Base-by-base conservation (phyloP, 2,888 invertebrate species). In the Hirtodrosophila cameraria region DNA sequence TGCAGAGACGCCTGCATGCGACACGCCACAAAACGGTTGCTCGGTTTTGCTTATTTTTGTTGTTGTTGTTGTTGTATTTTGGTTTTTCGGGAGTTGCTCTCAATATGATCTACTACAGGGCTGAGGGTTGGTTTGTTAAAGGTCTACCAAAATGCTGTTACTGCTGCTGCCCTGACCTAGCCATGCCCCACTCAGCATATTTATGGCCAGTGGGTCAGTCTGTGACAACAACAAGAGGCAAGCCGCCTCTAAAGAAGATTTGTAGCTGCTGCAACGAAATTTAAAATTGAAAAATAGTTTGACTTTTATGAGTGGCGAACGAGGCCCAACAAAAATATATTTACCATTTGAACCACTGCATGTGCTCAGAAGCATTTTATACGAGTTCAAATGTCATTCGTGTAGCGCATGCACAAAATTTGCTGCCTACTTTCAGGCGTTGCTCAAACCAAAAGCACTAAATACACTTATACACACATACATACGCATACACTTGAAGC, bases 271-370 rank as follows among this genome's bases (percentile, higher is more conserved):
- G 81, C 65, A 67, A 49, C 65, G 76, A 87, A 86, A 86, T 83
- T 83, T 83, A 84, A 87, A 83, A 83, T 83, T 83, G 82, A 83
- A 86, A 87, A 83, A 83, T 83, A 83, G 87, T 86, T 86, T 60
- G 75, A 86, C 87, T 81, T 86, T 86, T 81, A 81, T 81, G 80
- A 86, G 79, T 75, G 78, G 61, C 81, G 54, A 61, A 54, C 50
- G 57, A 35, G n/a, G 25, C 25, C 30, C 18, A 27, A 6, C 25
- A 35, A 57, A 46, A 38, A n/a, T n/a, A n/a, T n/a, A n/a, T n/a
- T n/a, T n/a, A n/a, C n/a, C n/a, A n/a, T 39, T 46, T 57, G 46
- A 33, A 18, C 31, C 0, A 31, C 33, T 60, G 58, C 64, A 39
- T 59, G 55, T 57, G 35, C 41, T 45, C n/a, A n/a, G n/a, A 48